Evolutionary conservation across 2,888 invertebrate genomes (phyloP).

Genomic region (Macrosiphum euphorbiae): DNA sequence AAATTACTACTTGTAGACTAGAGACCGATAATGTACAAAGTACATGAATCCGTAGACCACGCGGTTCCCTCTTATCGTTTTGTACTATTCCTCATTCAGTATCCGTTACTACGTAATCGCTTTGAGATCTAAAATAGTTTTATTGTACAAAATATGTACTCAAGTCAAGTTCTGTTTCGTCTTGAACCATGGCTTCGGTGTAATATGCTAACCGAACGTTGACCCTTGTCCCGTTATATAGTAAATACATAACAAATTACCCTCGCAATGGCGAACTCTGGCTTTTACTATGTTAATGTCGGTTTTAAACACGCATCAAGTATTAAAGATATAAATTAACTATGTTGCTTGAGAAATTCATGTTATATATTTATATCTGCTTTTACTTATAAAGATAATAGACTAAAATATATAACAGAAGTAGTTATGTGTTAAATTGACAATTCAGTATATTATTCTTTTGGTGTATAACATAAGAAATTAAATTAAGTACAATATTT

Average conservation of each 20-base stretch:
- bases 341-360: not conserved
- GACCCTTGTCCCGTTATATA: slow-evolving; percentile 53
- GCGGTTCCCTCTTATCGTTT: not conserved
- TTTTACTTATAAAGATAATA: not conserved
- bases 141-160: not conserved
- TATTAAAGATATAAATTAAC: slow-evolving; percentile 10
- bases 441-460: not conserved
- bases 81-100: slow-evolving; percentile 27
- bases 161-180: not conserved
- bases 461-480: not conserved
- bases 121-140: slow-evolving; percentile 46
- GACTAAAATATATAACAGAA: not conserved
- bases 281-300: slow-evolving; percentile 31
- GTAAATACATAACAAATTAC: slow-evolving; percentile 52
- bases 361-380: not conserved
- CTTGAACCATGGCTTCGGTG: not conserved
- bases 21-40: not conserved
- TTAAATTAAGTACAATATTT: not conserved
- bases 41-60: not conserved
- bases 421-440: not conserved
- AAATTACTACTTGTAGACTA: slow-evolving; percentile 1
- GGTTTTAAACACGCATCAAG: slow-evolving; percentile 45
- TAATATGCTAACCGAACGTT: slow-evolving; percentile 32
- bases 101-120: slow-evolving; percentile 3
- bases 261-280: slow-evolving; percentile 2